These are phyloP conservation scores for Corythoichthys haematopterus DNA, from an alignment of 2,113 vertebrate genomes.

Conservation along the genomic window DNA sequence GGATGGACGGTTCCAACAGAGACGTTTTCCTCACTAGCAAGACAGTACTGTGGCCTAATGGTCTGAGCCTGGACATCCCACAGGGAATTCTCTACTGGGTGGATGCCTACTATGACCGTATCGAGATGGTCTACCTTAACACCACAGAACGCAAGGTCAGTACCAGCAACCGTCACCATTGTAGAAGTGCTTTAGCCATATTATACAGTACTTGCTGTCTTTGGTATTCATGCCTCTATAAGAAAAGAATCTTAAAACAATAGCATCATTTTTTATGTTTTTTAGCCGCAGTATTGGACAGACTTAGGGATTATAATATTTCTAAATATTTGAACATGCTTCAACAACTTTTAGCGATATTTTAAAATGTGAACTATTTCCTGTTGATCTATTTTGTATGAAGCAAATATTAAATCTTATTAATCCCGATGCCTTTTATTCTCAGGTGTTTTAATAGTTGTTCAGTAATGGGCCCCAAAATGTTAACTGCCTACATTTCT, in stretches of 20 bases:
- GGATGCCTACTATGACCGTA: slow-evolving; percentile 95
- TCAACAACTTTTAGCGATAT: background rate
- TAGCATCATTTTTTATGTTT: slow-evolving; percentile 9
- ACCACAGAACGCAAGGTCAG: slow-evolving; percentile 84
- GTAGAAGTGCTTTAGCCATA: background rate
- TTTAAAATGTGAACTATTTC: slow-evolving; percentile 4
- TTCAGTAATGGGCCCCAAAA: background rate
- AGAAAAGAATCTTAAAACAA: slow-evolving; percentile 16
- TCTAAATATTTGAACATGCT: slow-evolving; percentile 11
- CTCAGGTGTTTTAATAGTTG: background rate
- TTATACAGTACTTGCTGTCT: background rate
- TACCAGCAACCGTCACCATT: background rate
- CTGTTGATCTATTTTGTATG: background rate
- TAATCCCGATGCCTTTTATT: background rate
- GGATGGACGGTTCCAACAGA: slow-evolving; percentile 96
- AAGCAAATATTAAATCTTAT: background rate
- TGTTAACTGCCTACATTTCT: slow-evolving; percentile 1
- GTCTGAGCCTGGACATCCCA: slow-evolving; percentile 91
- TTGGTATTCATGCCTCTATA: slow-evolving; percentile 9
- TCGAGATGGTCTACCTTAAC: slow-evolving; percentile 92
- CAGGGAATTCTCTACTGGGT: slow-evolving; percentile 94
- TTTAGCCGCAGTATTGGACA: slow-evolving; percentile 1
- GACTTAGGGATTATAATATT: background rate
- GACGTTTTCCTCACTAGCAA: slow-evolving; percentile 91
- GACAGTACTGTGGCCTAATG: slow-evolving; percentile 94